Evolutionary conservation across 2,797 vertebrate species (phyloP).

Genomic region (Danionella dracula): DNA sequence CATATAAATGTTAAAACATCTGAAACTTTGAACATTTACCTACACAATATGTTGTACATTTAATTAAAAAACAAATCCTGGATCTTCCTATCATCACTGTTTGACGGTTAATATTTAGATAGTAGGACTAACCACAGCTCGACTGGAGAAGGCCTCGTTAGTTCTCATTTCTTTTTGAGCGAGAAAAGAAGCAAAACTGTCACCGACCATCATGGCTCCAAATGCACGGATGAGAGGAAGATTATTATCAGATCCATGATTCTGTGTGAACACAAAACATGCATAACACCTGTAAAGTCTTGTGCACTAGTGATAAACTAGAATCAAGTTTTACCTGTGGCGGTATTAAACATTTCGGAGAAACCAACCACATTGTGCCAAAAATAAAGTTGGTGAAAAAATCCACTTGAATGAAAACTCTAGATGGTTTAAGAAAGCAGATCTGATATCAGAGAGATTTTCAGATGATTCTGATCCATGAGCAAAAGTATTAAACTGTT

Average conservation of each 20-base stretch:
- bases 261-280: background rate
- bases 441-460: background rate
- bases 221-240: conserved; percentile 26
- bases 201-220: conserved; percentile 38
- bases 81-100: no score
- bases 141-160: conserved; percentile 19
- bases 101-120: background rate
- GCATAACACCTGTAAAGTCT: background rate
- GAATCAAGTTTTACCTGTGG: conserved; percentile 15
- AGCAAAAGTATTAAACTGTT: conserved; percentile 22
- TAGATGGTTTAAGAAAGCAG: background rate
- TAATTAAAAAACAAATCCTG: no score
- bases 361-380: conserved; percentile 30
- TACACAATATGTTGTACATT: no score
- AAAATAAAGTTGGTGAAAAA: conserved; percentile 24
- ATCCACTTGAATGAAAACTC: conserved; percentile 30
- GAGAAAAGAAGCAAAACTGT: conserved; percentile 32
- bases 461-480: conserved; percentile 9
- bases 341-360: conserved; percentile 26
- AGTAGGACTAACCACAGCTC: conserved; percentile 27
- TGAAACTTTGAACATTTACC: no score
- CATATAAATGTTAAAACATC: no score
- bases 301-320: background rate
- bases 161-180: conserved; percentile 13
- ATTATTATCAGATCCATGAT: conserved; percentile 3